Percentiles rank a stretch among this genome's conserved stretches.
phyloP scores from a whole-genome alignment of 2,888 invertebrate species.

The Acronicta leporina region DNA sequence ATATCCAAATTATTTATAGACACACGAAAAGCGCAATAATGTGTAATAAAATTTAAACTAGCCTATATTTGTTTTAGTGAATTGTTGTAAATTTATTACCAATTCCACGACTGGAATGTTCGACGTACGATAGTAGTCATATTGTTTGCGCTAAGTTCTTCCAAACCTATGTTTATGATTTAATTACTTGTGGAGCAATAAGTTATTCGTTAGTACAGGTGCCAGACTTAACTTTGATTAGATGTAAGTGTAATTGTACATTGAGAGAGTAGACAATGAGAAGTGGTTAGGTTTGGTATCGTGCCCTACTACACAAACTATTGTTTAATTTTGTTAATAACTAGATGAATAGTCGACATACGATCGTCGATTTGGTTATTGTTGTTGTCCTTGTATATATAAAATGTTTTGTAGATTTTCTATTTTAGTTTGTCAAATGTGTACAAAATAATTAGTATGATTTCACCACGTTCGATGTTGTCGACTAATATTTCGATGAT shows the following conservation, averaged over 20 bases:
- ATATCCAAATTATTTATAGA: slow-evolving; percentile 82
- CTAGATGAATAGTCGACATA: slow-evolving; percentile 68
- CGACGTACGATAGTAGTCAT: slow-evolving; percentile 56
- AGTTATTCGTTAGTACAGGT: slow-evolving; percentile 70
- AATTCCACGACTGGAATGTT: slow-evolving; percentile 53
- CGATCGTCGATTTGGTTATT: slow-evolving; percentile 77
- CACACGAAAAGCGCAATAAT: slow-evolving; percentile 74
- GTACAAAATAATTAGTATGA: slow-evolving; percentile 85
- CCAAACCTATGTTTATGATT: slow-evolving; percentile 68
- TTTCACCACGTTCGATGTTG: slow-evolving; percentile 75
- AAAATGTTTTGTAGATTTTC: slow-evolving; percentile 87
- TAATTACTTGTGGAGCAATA: slow-evolving; percentile 66
- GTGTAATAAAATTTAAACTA: slow-evolving; percentile 67
- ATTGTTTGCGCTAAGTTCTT: slow-evolving; percentile 72
- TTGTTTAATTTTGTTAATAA: slow-evolving; percentile 72
- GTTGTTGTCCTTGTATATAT: slow-evolving; percentile 86
- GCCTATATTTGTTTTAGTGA: slow-evolving; percentile 72
- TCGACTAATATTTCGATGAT: slow-evolving; percentile 69
- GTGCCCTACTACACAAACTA: slow-evolving; percentile 53
- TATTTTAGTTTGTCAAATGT: slow-evolving; percentile 83
- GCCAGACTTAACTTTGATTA: slow-evolving; percentile 73
- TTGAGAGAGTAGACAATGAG: slow-evolving; percentile 58
- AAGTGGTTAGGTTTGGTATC: slow-evolving; percentile 56
- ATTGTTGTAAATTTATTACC: slow-evolving; percentile 65
- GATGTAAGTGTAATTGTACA: slow-evolving; percentile 66